Base-by-base conservation (phyloP, 2,888 invertebrate species). In the Ochlodes sylvanus region DNA sequence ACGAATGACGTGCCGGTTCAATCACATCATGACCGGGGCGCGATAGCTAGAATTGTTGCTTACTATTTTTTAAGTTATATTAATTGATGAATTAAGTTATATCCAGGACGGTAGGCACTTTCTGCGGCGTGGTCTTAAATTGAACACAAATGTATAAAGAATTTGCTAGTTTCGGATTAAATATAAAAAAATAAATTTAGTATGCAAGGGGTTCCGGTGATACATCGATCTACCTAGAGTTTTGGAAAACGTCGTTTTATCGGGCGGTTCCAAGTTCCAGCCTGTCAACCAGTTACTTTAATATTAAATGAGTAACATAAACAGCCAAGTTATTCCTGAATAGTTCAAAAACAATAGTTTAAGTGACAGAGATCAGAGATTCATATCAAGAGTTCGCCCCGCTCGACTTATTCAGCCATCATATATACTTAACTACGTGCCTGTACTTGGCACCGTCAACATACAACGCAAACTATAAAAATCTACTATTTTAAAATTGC, bases 351-450 rank as follows among this genome's bases (percentile, higher is more conserved):
- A 44, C 27, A 57, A 58, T 58, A 58, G 44, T 10, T 58, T 21
- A 58, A 58, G 44, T 42, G 58, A 58, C 58, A 58, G 19, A 38
- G n/a, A 42, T 44, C 58, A 44, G 12, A 19, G 50, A 50, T 50
- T 58, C n/a, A 58, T 58, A 58, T 50, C 42, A 21, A 58, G 21
- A 27, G 27, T 58, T 58, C 58, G 58, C 41, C 44, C 41, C 42
- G 44, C 44, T 42, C 21, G 58, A 58, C 58, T 58, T 58, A 58
- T 58, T 58, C 58, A 21, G 58, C 58, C 58, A 21, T 27, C 58
- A 44, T 41, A 41, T 41, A 41, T 41, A 50, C 50, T 50, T 50
- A 58, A 44, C 58, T 42, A 44, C 42, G 44, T 44, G 21, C 42
- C 58, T 58, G 50, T 19, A 50, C 32, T 14, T 9, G 21, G 54